Base-by-base conservation (phyloP, 2,113 vertebrate genomes). In the Campylomormyrus tamandua region DNA sequence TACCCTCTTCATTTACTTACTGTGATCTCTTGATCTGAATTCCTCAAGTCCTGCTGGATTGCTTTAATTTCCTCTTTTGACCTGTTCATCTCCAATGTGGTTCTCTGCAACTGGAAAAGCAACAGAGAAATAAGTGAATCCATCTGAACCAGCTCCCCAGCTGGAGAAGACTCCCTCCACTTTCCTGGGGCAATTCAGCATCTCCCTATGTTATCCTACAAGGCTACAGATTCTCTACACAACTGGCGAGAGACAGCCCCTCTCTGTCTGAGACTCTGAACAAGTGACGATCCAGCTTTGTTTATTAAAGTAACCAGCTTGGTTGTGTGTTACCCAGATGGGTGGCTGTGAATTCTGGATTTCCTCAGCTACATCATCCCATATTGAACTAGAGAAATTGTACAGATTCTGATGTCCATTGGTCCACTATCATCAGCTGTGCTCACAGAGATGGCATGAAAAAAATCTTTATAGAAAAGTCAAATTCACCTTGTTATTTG, bases 1-100 rank as follows among this genome's bases (percentile, higher is more conserved):
- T 27, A 49, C 19, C 46, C 83, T 24, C 17, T 86, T 49, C 8
- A 56, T 52, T 35, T 49, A 46, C 93, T 95, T 92, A 99, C 98
- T 91, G 92, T 92, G 83, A 99, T 98, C 93, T 99, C 98, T 92
- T 96, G 97, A 93, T 99, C 98, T 0, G 98, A 96, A 48, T 89
- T 97, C 90, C 94, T 94, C 93, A 99, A 93, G 92, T 99, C 98
- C 7, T 96, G 97, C 92, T 98, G 97, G 50, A 97, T 93, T 50
- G 96, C 96, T 91, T 92, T 96, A 93, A 98, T 95, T 11, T 99
- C 97, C 24, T 97, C 96, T 86, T 94, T 96, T 39, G 93, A 92
- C 92, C 95, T 95, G 92, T 94, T 95, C 92, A 96, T 89, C 74
- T 98, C 97, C 42, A 92, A 46, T 19, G 92, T 91, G 0, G 94